Base-by-base conservation (phyloP, 2,888 invertebrate species). In the Ephialtes manifestator region DNA sequence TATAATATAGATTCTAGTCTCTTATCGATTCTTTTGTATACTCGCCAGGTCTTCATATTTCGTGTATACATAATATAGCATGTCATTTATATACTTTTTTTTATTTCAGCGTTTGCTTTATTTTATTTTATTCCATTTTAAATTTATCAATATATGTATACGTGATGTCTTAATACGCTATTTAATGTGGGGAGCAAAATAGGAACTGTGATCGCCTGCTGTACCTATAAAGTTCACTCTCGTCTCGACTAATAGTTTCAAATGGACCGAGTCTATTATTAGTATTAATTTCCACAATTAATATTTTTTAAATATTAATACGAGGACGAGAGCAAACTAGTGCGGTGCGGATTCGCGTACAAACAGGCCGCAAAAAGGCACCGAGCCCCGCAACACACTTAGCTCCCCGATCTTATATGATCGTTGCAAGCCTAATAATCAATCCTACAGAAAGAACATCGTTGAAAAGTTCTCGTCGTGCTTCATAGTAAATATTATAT, bases 201-300 rank as follows among this genome's bases (percentile, higher is more conserved):
- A 93, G 93, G 93, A 93, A 93, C 93, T 93, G 92, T 92, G 90
- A 90, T 91, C 91, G 90, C 92, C 93, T 92, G 92, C 90, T 91
- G 91, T 91, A 92, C 91, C 83, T 71, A 76, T 65, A 76, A 83
- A 75, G 65, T 68, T 78, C 28, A 85, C 82, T 86, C 75, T 79
- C 75, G 71, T 71, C 75, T 77, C 70, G 81, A 67, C 67, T 72
- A 65, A 60, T 35, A 39, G 71, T 77, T 67, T n/a, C 11, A 4
- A 74, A 31, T 75, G 28, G 48, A 46, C 20, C 15, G 24, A 51
- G 77, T 43, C 24, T 5, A 35, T 63, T 31, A 35, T 46, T 51
- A 15, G 28, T 76, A 46, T 35, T 71, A 68, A 31, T n/a, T 53
- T 35, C 60, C 63, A 60, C 4, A 60, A 68, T 39, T 20, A 1